Base-by-base conservation (phyloP, 2,113 vertebrate species). In the Leucopsar rothschildi region DNA sequence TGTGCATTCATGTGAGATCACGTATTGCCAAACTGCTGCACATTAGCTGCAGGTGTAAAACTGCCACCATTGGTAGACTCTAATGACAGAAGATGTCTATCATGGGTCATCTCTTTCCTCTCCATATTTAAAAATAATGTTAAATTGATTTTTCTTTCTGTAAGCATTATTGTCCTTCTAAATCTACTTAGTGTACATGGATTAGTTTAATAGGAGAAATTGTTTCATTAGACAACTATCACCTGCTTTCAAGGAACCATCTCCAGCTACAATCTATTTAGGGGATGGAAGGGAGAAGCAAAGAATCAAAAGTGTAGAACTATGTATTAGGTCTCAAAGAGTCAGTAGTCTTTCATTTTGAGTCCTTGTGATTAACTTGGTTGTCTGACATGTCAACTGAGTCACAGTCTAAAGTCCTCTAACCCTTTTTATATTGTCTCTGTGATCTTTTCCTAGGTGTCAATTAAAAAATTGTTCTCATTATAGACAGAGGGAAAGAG, bases 301-400 rank as follows among this genome's bases (percentile, higher is more conserved):
- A 81, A 44, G 40, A 75, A 40, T 57, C 28, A 61, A n/a, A 85
- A 40, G 3, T 79, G 31, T 80, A 66, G 78, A 95, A 64, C 18
- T n/a, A 66, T 70, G 91, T 84, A 70, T 68, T 84, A 85, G 53
- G 35, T 42, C 45, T 78, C 76, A 91, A 28, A 71, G 42, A 27
- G 69, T 94, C 59, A 75, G 44, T 33, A 78, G 31, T 15, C 25
- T 86, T 68, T 55, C 10, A 63, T 80, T 56, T 52, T 93, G 10
- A 61, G 16, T 31, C 56, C 29, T 55, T 84, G 23, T 9, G 12
- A 68, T 92, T 88, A 91, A 92, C 24, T 81, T 90, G 7, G 60
- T 66, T 86, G 49, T 40, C 11, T 95, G 70, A 75, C 33, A 76
- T 85, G 94, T 97, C 82, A 95, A 93, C 37, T 53, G 50, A 79